Evolutionary conservation across 2,113 vertebrate species (phyloP).

Genomic region (Paralichthys olivaceus): DNA sequence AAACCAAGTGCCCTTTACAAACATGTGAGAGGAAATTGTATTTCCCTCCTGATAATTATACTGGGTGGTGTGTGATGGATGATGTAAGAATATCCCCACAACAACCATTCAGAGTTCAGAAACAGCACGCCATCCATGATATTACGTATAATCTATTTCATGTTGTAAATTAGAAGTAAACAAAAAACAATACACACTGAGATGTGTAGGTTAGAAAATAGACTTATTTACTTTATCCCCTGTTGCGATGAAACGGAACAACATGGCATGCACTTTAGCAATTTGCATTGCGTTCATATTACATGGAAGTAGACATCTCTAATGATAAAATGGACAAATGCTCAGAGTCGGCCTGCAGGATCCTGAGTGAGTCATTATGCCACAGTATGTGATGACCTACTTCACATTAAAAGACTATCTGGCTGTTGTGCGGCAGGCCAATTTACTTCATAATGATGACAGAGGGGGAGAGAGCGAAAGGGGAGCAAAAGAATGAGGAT

Average conservation of each 20-base stretch:
- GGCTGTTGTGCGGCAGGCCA: constrained; percentile 44
- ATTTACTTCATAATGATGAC: constrained; percentile 50
- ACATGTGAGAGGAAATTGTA: constrained; percentile 35
- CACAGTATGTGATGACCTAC: constrained; percentile 60
- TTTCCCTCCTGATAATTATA: constrained; percentile 56
- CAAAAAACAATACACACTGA: background rate
- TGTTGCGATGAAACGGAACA: background rate
- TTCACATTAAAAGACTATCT: constrained; percentile 59
- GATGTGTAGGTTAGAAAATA: constrained; percentile 5
- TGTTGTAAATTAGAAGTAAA: constrained; percentile 13
- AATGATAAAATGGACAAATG: constrained; percentile 31
- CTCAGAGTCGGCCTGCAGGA: constrained; percentile 17
- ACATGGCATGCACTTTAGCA: background rate
- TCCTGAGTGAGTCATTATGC: constrained; percentile 48
- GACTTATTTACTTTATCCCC: constrained; percentile 3
- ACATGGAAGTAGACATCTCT: background rate
- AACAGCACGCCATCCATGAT: constrained; percentile 19
- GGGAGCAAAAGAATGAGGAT: constrained; percentile 3
- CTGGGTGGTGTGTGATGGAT: constrained; percentile 31
- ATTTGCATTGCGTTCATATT: constrained; percentile 4
- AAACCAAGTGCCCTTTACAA: constrained; percentile 49
- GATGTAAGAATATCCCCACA: constrained; percentile 16
- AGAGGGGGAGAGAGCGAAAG: constrained; percentile 32
- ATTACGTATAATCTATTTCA: constrained; percentile 13
- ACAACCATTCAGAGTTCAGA: constrained; percentile 9